Evolutionary conservation across 2,797 vertebrate species (phyloP).

Genomic region (Cephalopachus bancanus): DNA sequence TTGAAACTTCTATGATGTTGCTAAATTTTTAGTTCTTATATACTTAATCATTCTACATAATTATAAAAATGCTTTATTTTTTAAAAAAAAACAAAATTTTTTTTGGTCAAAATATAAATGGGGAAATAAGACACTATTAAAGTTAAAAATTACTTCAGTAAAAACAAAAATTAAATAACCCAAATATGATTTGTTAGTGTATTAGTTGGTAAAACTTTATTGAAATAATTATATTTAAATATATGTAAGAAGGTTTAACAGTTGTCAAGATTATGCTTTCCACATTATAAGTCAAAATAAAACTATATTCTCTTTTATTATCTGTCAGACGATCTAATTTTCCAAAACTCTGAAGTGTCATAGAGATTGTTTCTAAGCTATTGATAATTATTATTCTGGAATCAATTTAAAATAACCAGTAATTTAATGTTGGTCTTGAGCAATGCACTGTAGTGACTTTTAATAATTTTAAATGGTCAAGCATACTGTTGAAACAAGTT

Average conservation of each 20-base stretch:
- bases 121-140: conserved; percentile 43
- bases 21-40: conserved; percentile 35
- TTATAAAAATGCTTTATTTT: conserved; percentile 57
- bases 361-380: conserved; percentile 54
- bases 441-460: conserved; percentile 22
- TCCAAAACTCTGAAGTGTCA: background rate
- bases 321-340: conserved; percentile 61
- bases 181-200: conserved; percentile 21
- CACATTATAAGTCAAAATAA: conserved; percentile 8
- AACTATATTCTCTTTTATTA: background rate
- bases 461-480: conserved; percentile 40
- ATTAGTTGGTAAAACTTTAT: conserved; percentile 63
- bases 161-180: conserved; percentile 49
- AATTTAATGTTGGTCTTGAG: conserved; percentile 62
- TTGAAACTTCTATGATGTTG: conserved; percentile 8
- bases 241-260: background rate
- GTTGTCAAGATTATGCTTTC: background rate
- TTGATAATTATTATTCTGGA: conserved; percentile 56
- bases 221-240: conserved; percentile 67
- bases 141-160: conserved; percentile 57
- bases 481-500: conserved; percentile 38
- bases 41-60: background rate
- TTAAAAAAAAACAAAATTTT: background rate
- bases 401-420: conserved; percentile 41
- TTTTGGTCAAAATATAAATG: conserved; percentile 60